Percentiles rank a stretch among this genome's conserved stretches.
Conservation (phyloP, 1,140 invertebrate genomes). For the Caerostris darwini region DNA sequence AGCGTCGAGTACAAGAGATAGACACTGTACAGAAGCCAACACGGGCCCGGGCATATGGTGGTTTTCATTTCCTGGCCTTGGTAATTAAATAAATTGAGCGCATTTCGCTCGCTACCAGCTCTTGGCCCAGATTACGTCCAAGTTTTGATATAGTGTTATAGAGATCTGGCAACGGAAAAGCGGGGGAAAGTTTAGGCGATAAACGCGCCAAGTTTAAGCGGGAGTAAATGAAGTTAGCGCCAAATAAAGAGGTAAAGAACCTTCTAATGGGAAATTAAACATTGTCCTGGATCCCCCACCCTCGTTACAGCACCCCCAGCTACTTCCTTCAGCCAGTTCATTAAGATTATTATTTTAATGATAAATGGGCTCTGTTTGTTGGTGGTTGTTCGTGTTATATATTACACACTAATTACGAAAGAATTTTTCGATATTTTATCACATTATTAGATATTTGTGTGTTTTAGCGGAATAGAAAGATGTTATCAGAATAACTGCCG, state of each 20-base stretch:
- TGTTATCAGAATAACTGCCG: conserved; percentile 72
- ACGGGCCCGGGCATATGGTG: conserved; percentile 49
- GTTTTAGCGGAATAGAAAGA: conserved; percentile 70
- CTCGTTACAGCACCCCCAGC: neutral
- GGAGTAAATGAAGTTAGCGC: conserved; percentile 76
- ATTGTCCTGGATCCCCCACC: conserved; percentile 71
- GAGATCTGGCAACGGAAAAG: conserved; percentile 73
- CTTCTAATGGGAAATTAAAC: conserved; percentile 77
- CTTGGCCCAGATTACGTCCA: conserved; percentile 70
- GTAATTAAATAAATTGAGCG: conserved; percentile 78
- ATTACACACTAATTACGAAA: conserved; percentile 76
- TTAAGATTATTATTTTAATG: conserved; percentile 78
- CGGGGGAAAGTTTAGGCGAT: conserved; percentile 72
- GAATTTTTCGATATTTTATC: conserved; percentile 78
- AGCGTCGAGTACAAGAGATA: conserved; percentile 60
- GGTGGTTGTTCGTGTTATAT: conserved; percentile 75
- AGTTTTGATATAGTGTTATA: conserved; percentile 78
- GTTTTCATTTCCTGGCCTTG: conserved; percentile 74
- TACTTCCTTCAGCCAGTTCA: conserved; percentile 77
- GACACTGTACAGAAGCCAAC: conserved; percentile 53
- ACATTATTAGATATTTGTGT: conserved; percentile 72
- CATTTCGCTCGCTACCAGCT: conserved; percentile 58
- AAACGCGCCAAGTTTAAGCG: conserved; percentile 77
- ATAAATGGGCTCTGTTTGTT: conserved; percentile 77
- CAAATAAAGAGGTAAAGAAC: conserved; percentile 78